Evolutionary conservation across 2,113 vertebrate species (phyloP), one percentile per base, ranked within the genome.

Genomic region (Bos javanicus): DNA sequence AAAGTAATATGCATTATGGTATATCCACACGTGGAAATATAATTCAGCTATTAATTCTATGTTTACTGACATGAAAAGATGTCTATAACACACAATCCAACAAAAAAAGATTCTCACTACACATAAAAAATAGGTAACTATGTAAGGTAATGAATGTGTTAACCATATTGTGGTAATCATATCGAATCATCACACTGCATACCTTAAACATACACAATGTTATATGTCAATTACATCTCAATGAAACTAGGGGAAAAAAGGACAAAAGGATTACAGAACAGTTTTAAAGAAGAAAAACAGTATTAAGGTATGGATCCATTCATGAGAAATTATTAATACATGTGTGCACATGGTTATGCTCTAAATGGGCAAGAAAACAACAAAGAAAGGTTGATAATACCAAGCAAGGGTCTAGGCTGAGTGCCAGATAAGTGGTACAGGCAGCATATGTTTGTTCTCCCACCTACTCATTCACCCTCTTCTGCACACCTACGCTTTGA

Each of bases 51-150:
- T 46, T 88, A 95, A 83, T 85, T 96, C 87, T 91, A 56, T 90
- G 83, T 64, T 86, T 87, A 43, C 28, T 93, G 81, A 94, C 56
- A 94, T 80, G n/a, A 94, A 95, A 96, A 94, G 30, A 88, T 36
- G 26, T 90, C 62, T 82, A 48, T 26, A 89, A 94, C 16, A 82
- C n/a, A 92, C 10, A 91, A 95, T 54, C 43, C 76, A 90, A 43
- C 64, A 19, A 56, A 71, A 95, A 90, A 59, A 26, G 26, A 57
- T 59, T 92, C 80, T 95, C 33, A 87, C 50, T 76, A 87, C 50
- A 87, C 36, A 50, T 43, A 90, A 74, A 12, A 90, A 82, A 33
- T 17, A 56, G 54, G 23, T 46, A 80, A 95, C 30, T 43, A 30
- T 67, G 33, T 67, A 52, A 71, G 59, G 59, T 43, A 28, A 88